Evolutionary conservation across 2,797 vertebrate genomes (phyloP).

Genomic region (Oophaga sylvatica): DNA sequence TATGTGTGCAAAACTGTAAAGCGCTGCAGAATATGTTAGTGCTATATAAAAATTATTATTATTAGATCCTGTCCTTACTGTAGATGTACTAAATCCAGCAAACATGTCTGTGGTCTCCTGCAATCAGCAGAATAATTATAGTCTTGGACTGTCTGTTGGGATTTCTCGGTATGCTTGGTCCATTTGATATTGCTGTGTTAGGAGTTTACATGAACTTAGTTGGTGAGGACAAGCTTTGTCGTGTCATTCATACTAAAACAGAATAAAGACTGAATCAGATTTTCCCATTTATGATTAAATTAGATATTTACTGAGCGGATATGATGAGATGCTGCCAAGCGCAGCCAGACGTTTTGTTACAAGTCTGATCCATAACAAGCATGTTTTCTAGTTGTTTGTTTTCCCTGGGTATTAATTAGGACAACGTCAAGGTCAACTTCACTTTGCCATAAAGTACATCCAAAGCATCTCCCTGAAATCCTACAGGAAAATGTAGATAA

Average conservation of each 20-base stretch:
- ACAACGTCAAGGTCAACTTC: background rate
- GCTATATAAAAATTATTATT: background rate
- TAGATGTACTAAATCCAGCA: background rate
- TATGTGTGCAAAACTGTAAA: background rate
- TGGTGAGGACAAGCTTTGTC: background rate
- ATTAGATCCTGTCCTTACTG: background rate
- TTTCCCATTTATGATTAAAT: background rate
- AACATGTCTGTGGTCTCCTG: background rate
- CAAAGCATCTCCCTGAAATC: background rate
- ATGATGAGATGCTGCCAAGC: slow-evolving; percentile 2
- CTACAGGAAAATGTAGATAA: background rate
- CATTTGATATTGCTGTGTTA: background rate
- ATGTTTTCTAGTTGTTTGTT: background rate
- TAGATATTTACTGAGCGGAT: background rate
- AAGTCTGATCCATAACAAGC: background rate
- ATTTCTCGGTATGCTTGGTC: background rate
- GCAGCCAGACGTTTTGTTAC: background rate
- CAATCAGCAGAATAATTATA: background rate
- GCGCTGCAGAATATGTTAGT: background rate
- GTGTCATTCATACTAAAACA: background rate
- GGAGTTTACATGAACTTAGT: background rate
- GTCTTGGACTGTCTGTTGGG: background rate
- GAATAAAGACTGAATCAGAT: background rate
- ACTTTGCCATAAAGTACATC: background rate
- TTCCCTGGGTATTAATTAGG: slow-evolving; percentile 1